Conservation (phyloP, 53 echinoderm and acorn worm species). For the Antedon mediterranea region DNA sequence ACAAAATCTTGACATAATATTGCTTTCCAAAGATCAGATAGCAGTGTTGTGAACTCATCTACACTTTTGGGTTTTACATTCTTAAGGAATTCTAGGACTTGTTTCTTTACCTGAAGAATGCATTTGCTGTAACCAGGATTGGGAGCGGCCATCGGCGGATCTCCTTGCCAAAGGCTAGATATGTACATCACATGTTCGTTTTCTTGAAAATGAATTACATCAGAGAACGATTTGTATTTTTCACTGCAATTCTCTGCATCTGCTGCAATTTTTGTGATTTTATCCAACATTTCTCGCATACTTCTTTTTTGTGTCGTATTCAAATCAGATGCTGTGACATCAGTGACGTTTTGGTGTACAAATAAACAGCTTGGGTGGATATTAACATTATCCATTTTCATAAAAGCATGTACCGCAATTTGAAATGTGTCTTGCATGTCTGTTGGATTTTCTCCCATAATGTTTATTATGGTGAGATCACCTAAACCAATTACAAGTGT, state of each 20-base stretch:
- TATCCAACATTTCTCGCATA: slow-evolving; percentile 21
- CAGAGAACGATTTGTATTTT: slow-evolving; percentile 24
- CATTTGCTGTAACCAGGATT: slow-evolving; percentile 31
- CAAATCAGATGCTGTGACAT: slow-evolving; percentile 16
- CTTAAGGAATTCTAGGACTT: not conserved
- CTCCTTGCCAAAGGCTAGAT: slow-evolving; percentile 37
- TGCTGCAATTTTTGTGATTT: slow-evolving; percentile 22
- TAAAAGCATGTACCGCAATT: slow-evolving; percentile 19
- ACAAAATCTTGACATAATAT: not conserved
- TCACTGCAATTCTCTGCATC: slow-evolving; percentile 13
- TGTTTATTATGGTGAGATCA: slow-evolving; percentile 23
- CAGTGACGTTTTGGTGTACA: slow-evolving; percentile 38
- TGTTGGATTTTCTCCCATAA: slow-evolving; percentile 33
- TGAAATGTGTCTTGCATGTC: slow-evolving; percentile 21
- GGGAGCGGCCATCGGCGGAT: slow-evolving; percentile 40
- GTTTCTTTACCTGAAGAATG: not conserved
- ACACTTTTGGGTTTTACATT: not conserved
- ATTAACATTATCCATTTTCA: slow-evolving; percentile 24
- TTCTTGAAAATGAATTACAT: slow-evolving; percentile 30
- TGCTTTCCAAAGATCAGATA: not conserved
- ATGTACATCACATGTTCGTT: slow-evolving; percentile 4
- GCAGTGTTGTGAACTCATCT: not conserved
- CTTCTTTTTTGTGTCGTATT: not conserved
- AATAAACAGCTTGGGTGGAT: slow-evolving; percentile 19
- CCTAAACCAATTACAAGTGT: slow-evolving; percentile 31